Conservation (phyloP, 1,140 invertebrate genomes). For the Lasaia peninsularis region DNA sequence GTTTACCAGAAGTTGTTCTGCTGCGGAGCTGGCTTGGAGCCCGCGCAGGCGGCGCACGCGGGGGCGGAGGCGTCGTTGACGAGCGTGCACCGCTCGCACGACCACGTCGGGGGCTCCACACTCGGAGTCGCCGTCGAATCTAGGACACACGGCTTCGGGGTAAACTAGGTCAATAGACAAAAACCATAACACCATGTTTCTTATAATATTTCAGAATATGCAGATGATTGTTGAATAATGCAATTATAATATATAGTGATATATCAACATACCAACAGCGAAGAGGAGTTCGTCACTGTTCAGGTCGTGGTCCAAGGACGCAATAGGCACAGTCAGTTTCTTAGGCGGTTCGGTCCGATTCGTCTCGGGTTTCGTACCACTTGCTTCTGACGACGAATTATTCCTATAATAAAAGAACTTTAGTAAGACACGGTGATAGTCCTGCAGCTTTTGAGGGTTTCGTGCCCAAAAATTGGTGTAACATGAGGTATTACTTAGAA, state of each 20-base stretch:
- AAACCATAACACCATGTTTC: too few species aligned
- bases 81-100: constrained; percentile 92
- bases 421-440: not conserved
- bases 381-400: constrained; percentile 54
- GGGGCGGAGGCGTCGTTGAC: constrained; percentile 84
- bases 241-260: too few species aligned
- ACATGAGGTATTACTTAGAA: too few species aligned
- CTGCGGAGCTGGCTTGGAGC: constrained; percentile 80
- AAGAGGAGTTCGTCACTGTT: constrained; percentile 71
- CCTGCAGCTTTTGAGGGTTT: too few species aligned
- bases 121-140: constrained; percentile 28
- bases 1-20: constrained; percentile 8
- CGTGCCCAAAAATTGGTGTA: too few species aligned
- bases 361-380: constrained; percentile 56
- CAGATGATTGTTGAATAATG: too few species aligned
- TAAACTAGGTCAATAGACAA: too few species aligned
- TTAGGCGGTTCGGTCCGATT: constrained; percentile 54
- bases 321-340: constrained; percentile 67
- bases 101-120: constrained; percentile 80
- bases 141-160: too few species aligned
- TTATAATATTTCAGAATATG: not conserved
- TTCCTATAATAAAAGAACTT: constrained; percentile 20
- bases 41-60: constrained; percentile 90
- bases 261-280: constrained; percentile 56
- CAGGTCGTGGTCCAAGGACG: constrained; percentile 68